These are phyloP conservation scores for Cinclus mexicanus DNA, from an alignment of 2,113 vertebrate genomes.

Conservation along the genomic window DNA sequence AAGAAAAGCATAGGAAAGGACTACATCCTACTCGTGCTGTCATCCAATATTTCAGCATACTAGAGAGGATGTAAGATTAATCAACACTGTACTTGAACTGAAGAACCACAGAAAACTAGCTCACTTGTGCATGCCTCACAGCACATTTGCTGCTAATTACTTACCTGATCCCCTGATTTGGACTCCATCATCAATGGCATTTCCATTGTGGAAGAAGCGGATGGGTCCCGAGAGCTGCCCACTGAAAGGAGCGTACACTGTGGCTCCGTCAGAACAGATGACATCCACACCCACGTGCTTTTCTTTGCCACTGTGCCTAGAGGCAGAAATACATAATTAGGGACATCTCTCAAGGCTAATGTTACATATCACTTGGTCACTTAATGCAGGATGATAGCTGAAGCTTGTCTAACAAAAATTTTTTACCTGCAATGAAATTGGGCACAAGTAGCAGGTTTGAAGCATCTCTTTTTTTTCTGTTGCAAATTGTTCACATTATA, in stretches of 20 bases:
- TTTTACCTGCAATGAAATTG: not conserved
- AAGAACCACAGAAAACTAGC: not conserved
- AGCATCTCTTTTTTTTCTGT: not conserved
- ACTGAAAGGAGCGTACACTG: constrained; percentile 75
- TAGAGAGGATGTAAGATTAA: not conserved
- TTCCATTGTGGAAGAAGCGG: constrained; percentile 63
- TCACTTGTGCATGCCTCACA: rapidly evolving
- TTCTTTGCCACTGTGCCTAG: not conserved
- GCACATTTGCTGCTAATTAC: not conserved
- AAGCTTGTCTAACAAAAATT: not conserved
- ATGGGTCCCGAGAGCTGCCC: constrained; percentile 69
- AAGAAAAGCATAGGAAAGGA: not conserved
- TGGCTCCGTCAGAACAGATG: constrained; percentile 71
- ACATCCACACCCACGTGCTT: constrained; percentile 74
- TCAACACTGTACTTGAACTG: not conserved
- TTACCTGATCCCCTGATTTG: constrained; percentile 72
- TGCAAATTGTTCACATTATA: not conserved
- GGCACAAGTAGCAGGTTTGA: not conserved
- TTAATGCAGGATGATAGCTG: not conserved
- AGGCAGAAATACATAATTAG: not conserved
- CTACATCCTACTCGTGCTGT: not conserved
- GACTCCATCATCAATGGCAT: constrained; percentile 78
- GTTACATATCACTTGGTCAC: rapidly evolving
- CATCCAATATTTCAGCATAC: rapidly evolving
- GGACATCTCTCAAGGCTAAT: not conserved